Conservation (phyloP, 2,113 vertebrate species). For the Oreocharis arfaki region DNA sequence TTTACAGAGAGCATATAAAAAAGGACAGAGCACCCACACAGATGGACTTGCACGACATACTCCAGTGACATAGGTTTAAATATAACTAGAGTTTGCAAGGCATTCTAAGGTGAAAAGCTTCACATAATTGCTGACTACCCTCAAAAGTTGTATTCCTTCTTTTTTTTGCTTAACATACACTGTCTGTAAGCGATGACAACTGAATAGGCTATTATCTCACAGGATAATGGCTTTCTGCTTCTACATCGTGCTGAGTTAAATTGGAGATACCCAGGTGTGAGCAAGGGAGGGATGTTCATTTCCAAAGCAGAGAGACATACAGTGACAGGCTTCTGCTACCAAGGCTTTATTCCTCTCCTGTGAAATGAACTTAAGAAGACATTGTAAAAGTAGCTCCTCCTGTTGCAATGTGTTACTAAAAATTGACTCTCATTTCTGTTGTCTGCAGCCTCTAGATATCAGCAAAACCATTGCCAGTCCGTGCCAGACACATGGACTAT, state of each 20-base stretch:
- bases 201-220: neutral
- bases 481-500: neutral
- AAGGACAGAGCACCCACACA: neutral
- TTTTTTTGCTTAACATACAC: neutral
- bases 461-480: neutral
- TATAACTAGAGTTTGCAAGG: neutral
- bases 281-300: neutral
- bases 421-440: neutral
- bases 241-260: neutral
- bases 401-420: neutral
- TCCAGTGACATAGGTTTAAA: neutral
- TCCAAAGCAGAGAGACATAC: neutral
- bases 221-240: neutral
- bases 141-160: neutral
- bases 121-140: neutral
- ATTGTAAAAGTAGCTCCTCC: neutral
- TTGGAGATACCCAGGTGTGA: neutral
- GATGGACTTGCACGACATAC: neutral
- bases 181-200: neutral
- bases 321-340: neutral
- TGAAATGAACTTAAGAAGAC: neutral
- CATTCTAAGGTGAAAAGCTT: conserved; percentile 27
- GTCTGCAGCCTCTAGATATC: neutral
- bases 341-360: neutral
- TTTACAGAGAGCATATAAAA: neutral